Percentiles rank a stretch among this genome's conserved stretches.
phyloP scores from a whole-genome alignment of 2,797 vertebrate genomes.

The Melanotaenia pygmaea region DNA sequence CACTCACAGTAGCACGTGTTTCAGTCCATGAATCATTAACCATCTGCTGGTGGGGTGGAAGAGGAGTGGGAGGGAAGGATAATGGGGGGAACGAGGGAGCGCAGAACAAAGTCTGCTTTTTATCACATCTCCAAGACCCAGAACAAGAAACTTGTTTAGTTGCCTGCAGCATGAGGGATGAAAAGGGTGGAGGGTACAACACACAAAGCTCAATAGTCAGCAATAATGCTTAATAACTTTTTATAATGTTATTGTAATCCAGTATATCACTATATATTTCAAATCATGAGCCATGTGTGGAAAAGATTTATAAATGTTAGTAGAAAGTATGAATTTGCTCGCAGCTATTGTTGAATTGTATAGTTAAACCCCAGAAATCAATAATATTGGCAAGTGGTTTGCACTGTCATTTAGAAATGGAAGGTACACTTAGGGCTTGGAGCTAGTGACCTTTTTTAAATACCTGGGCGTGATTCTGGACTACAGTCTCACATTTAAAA shows the following conservation, averaged over 20 bases:
- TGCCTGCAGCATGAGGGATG: constrained; percentile 59
- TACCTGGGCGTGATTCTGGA: too few relatives aligned
- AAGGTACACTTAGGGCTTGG: too few relatives aligned
- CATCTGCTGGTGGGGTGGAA: constrained; percentile 73
- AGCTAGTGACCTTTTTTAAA: too few relatives aligned
- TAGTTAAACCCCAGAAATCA: too few relatives aligned
- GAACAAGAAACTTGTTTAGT: constrained; percentile 78
- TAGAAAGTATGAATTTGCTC: too few relatives aligned
- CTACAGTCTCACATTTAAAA: too few relatives aligned
- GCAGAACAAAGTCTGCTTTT: constrained; percentile 78
- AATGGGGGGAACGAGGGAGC: too few relatives aligned
- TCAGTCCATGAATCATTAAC: constrained; percentile 81
- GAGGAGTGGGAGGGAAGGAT: constrained; percentile 20
- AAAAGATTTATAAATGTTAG: too few relatives aligned
- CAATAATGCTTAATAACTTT: constrained; percentile 1
- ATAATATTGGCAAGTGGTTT: too few relatives aligned
- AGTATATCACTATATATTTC: not conserved
- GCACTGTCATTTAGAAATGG: too few relatives aligned
- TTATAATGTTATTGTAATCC: not conserved
- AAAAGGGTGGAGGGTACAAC: constrained; percentile 22
- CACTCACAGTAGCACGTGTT: constrained; percentile 70
- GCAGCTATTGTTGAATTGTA: too few relatives aligned
- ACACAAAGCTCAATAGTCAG: constrained; percentile 47
- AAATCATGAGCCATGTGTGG: not conserved
- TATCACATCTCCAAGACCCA: constrained; percentile 69